phyloP scores from a whole-genome alignment of 2,113 vertebrate genomes.

The Phylloscopus trochilus region DNA sequence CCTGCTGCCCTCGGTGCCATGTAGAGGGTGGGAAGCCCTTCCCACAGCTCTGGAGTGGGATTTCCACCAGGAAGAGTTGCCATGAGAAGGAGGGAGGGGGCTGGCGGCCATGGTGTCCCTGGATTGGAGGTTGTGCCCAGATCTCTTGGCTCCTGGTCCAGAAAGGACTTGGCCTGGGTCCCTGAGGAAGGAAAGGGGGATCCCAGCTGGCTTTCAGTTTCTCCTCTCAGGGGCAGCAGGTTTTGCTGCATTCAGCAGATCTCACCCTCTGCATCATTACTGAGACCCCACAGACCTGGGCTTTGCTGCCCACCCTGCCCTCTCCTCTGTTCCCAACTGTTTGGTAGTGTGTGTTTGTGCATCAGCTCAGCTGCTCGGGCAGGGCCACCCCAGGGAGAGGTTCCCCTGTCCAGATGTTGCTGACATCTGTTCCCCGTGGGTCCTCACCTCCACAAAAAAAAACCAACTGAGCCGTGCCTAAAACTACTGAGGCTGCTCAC shows the following conservation, averaged over 20 bases:
- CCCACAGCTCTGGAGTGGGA: background rate
- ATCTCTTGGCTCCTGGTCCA: background rate
- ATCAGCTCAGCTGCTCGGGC: background rate
- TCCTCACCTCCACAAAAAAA: background rate
- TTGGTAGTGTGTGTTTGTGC: background rate
- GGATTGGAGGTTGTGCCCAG: background rate
- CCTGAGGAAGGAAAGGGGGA: background rate
- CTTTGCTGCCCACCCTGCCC: background rate
- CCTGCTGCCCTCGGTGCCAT: rapidly evolving
- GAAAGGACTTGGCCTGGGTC: background rate
- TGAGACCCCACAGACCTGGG: rapidly evolving
- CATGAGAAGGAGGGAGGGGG: rapidly evolving
- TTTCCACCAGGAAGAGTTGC: background rate
- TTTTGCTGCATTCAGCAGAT: background rate
- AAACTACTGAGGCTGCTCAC: background rate
- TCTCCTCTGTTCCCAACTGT: background rate
- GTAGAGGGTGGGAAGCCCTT: background rate
- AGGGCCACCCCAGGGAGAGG: background rate
- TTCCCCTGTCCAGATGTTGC: background rate
- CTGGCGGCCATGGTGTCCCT: background rate
- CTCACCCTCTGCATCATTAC: background rate
- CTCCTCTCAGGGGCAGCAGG: background rate
- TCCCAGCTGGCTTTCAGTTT: rapidly evolving
- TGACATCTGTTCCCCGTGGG: background rate
- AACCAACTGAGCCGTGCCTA: background rate